Base-by-base conservation (phyloP, 1,140 invertebrate species). In the Zaprionus camerounensis region DNA sequence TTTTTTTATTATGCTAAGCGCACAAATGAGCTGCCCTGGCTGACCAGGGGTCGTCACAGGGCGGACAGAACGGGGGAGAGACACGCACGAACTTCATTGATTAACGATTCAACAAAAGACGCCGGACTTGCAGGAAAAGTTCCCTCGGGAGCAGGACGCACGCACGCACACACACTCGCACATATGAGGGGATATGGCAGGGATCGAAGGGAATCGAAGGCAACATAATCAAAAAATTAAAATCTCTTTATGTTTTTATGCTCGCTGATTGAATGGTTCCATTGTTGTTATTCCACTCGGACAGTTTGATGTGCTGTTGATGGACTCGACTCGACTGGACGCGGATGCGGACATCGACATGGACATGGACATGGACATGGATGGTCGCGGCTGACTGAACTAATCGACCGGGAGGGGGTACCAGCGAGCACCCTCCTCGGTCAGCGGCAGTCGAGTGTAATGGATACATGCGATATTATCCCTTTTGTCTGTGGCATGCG, bases 181-280 rank as follows among this genome's bases (percentile, higher is more conserved):
- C 49, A 46, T 41, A 61, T 38, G 53, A 31, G 28, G 20, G 31
- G 9, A 34, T 11, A 66, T 51, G 44, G 22, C 24, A 12, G 69
- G 38, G 20, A 20, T 20, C 20, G 20, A 20, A 72, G 46, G 28
- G 46, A 36, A 53, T 53, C 66, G 66, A 38, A 26, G 58, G 67
- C 66, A 80, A 67, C 78, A 91, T 86, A 91, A 91, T 91, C 90
- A 91, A 91, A 91, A 91, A 91, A 91, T 91, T 91, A 91, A 91
- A 91, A 91, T 91, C 90, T 91, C 91, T 91, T 91, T 91, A 91
- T 91, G 76, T 91, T 79, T 83, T 86, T 82, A 84, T 86, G 77
- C 81, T 46, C 85, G 85, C 82, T 91, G 90, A 91, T 91, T 91
- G 90, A 91, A 91, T 91, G 90, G 82, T 85, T 90, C 91, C 64